Base-by-base conservation (phyloP, 1,140 invertebrate species). In the Bradynema listronoti region DNA sequence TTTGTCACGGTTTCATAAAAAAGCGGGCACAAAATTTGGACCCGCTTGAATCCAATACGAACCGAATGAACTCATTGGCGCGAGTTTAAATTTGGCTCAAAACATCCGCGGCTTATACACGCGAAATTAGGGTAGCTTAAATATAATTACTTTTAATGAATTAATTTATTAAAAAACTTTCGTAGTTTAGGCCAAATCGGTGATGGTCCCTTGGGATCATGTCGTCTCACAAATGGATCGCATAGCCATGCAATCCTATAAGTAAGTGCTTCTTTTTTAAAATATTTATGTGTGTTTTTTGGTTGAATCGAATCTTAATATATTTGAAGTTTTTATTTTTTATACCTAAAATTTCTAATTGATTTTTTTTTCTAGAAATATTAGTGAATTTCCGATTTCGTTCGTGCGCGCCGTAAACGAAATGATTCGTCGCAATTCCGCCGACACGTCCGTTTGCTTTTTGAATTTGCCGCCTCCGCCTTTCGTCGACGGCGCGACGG, bases 391-490 rank as follows among this genome's bases (percentile, higher is more conserved):
- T 4, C 66, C 75, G 1, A 61, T 65, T 5, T 66, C 78, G 4
- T 75, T 80, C 75, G 82, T 85, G 11, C 68, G 56, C 19, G 87
- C 85, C 33, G 84, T 89, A 0, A 92, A 91, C 79, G 81, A 85
- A 68, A 78, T 90, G 59, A 87, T 93, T 59, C 80, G 81, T 29
- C 81, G 85, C 41, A 83, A 88, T 61, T 86, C 85, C 19, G 79
- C 79, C 33, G 82, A 86, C 53, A 89, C 89, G 3, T 88, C 88
- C 2, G 83, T 89, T 9, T 85, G 83, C 24, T 92, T 92, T 73
- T 80, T 91, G 22, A 91, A 91, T 80, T 80, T 94, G 41, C 88
- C 89, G 0, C 78, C 83, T 7, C 87, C 88, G 2, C 88, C 87
- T 32, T 69, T 66, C 1, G 79, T 82, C 25, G 79, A 80, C 61